Base-by-base conservation (phyloP, 1,140 invertebrate genomes). In the Dysdera silvatica region DNA sequence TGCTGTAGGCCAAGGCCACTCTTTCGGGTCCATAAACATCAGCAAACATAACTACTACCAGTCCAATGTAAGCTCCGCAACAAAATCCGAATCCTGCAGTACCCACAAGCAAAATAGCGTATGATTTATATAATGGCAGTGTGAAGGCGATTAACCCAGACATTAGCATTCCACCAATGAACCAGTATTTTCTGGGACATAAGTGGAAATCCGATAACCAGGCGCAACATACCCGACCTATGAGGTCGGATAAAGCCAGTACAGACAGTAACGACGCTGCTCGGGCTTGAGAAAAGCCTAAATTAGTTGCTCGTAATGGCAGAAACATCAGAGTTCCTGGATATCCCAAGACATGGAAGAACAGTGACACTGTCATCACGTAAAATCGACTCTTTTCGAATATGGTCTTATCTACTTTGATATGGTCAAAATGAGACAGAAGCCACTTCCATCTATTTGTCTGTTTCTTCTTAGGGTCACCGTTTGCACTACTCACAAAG, bases 41-140 rank as follows among this genome's bases (percentile, higher is more conserved):
- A 18, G 67, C 67, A 54, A 68, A 68, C 33, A 68, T 26, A 28
- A 60, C 67, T 12, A 68, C 66, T 40, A 66, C 53, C 10, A 68
- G 65, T 23, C 67, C 67, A 57, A 68, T 67, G 23, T 68, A 68
- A 6, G 67, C 59, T 20, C 67, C 67, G 41, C 66, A 67, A 26
- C 61, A 67, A 28, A 68, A 58, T 31, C 67, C 67, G 26, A 68
- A 68, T 24, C 41, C 53, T 20, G 64, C 54, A 14, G 54, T 52
- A 37, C 65, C 67, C 16, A 45, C 33, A 20, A 67, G 41, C 2
- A 68, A 51, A 8, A 56, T 40, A 5, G 47, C 7, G 26, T 68
- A 68, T 7, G 49, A 37, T 45, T 31, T 51, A 28, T 61, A 51
- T n/a, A 67, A 67, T n/a, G 56, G 67, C 51, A 68, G 43, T 16